These are phyloP conservation scores for Fistularia commersonii DNA, from an alignment of 2,797 vertebrate genomes.

Conservation along the genomic window DNA sequence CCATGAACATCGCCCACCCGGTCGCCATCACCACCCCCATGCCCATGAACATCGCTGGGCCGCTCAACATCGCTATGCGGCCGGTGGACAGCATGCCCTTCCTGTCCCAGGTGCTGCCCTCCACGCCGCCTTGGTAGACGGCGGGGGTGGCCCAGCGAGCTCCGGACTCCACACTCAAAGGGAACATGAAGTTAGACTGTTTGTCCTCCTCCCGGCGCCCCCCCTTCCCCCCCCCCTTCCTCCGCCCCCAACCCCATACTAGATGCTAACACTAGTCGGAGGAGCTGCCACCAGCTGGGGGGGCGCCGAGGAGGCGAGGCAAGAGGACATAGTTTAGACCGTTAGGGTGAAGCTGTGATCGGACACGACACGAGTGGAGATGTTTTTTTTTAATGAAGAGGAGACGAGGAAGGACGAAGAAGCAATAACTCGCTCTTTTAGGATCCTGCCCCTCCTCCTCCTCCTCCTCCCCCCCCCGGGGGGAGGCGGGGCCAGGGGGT, in stretches of 20 bases:
- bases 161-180: conserved; percentile 46
- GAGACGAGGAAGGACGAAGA: conserved; percentile 58
- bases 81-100: conserved; percentile 87
- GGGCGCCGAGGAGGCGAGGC: conserved; percentile 65
- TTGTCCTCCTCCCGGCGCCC: conserved; percentile 11
- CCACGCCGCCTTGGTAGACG: conserved; percentile 92
- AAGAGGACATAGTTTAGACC: conserved; percentile 65
- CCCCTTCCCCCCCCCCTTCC: conserved; percentile 14
- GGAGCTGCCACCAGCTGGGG: conserved; percentile 55
- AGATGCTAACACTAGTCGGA: conserved; percentile 42
- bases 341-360: conserved; percentile 67
- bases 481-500: too few relatives aligned
- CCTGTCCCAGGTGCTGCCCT: conserved; percentile 95
- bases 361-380: conserved; percentile 26
- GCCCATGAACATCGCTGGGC: conserved; percentile 88
- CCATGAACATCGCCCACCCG: conserved; percentile 95
- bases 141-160: neutral
- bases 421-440: conserved; percentile 75
- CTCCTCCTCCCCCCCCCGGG: too few relatives aligned
- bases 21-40: conserved; percentile 93
- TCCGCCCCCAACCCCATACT: conserved; percentile 38
- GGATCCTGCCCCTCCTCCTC: too few relatives aligned
- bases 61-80: conserved; percentile 93
- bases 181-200: conserved; percentile 55
- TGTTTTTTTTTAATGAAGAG: neutral